phyloP scores from a whole-genome alignment of 2,797 vertebrate genomes.

The Chaetodon trifasciatus region DNA sequence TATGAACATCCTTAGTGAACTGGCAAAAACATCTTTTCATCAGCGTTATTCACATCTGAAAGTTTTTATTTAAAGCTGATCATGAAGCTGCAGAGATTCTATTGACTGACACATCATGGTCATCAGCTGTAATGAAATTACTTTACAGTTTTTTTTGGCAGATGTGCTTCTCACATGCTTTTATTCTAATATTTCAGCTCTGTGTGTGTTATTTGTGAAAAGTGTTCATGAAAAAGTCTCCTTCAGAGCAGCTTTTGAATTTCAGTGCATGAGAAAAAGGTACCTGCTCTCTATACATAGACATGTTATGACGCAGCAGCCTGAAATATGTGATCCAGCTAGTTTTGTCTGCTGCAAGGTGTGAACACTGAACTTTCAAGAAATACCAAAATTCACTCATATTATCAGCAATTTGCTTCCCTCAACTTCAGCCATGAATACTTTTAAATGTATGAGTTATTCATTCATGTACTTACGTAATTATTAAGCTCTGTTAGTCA shows the following conservation, averaged over 20 bases:
- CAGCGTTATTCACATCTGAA: slow-evolving; percentile 3
- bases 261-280: background rate
- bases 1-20: background rate
- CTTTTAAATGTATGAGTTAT: background rate
- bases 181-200: background rate
- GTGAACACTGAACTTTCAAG: slow-evolving; percentile 2
- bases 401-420: background rate
- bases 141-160: background rate
- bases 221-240: background rate
- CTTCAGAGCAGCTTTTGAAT: background rate
- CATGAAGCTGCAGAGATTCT: background rate
- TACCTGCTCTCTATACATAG: no score
- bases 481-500: background rate
- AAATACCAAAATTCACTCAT: background rate
- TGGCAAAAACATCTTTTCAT: background rate
- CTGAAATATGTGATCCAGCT: slow-evolving; percentile 43
- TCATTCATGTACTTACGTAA: background rate
- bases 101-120: background rate
- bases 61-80: background rate
- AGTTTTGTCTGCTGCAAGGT: slow-evolving; percentile 3
- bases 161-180: background rate
- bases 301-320: background rate
- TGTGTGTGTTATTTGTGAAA: background rate
- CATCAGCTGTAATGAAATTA: background rate
- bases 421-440: background rate